A percentile compares a stretch with the other conserved stretches of the same genome.
Conservation (phyloP, 2,888 invertebrate genomes). For the Ormyrus rosae region DNA sequence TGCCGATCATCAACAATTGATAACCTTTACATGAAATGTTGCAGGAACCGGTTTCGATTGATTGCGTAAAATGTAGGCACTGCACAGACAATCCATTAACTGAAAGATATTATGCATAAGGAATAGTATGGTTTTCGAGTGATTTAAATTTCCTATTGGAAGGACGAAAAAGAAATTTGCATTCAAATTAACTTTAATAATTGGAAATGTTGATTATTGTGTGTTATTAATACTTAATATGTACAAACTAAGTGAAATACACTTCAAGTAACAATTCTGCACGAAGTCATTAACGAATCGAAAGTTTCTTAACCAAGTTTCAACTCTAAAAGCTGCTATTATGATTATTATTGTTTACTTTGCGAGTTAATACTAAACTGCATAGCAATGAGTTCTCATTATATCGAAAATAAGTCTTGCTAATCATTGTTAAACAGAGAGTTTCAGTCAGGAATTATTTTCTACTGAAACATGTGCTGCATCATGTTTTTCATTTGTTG, state of each 20-base stretch:
- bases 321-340: not conserved
- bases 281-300: constrained; percentile 14
- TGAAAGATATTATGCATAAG: not conserved
- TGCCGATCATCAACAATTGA: constrained; percentile 41
- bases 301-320: constrained; percentile 1
- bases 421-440: constrained; percentile 25
- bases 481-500: constrained; percentile 23
- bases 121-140: not conserved
- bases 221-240: too few species aligned
- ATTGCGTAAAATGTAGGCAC: constrained; percentile 23
- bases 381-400: constrained; percentile 14
- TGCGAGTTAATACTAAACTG: not conserved
- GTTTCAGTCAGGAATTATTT: constrained; percentile 18
- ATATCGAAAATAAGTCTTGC: constrained; percentile 13
- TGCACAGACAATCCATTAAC: constrained; percentile 15
- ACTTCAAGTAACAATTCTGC: not conserved
- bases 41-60: constrained; percentile 40
- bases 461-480: not conserved
- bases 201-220: too few species aligned
- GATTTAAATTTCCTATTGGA: not conserved
- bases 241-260: not conserved
- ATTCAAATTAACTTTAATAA: too few species aligned
- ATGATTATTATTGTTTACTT: not conserved
- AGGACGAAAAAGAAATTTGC: too few species aligned
- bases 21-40: constrained; percentile 43